These are phyloP conservation scores for Hemistola chrysoprasaria DNA, from an alignment of 2,888 invertebrate species.

Conservation along the genomic window DNA sequence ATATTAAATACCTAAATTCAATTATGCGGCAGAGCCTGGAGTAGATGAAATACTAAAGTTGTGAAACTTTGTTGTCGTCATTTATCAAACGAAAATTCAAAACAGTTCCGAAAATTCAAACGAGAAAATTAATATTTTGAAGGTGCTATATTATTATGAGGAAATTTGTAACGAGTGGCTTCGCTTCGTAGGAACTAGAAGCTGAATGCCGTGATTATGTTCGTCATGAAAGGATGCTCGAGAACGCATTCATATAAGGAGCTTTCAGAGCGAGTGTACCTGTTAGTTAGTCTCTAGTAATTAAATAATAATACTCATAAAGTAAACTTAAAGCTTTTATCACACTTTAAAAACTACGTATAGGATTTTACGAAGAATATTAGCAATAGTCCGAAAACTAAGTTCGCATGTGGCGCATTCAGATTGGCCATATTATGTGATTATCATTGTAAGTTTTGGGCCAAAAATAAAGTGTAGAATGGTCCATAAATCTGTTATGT, in stretches of 20 bases:
- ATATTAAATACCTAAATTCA: conserved; percentile 32
- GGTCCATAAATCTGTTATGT: no score
- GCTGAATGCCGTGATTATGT: conserved; percentile 4
- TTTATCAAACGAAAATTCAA: conserved; percentile 31
- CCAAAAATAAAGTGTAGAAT: no score
- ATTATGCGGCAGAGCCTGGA: conserved; percentile 25
- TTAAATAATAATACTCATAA: neutral
- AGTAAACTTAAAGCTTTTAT: no score
- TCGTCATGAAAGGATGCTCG: neutral
- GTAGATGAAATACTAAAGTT: conserved; percentile 32
- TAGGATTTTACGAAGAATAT: no score
- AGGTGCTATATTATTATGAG: conserved; percentile 6
- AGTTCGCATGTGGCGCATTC: no score
- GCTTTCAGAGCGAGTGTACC: neutral
- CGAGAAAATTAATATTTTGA: conserved; percentile 18
- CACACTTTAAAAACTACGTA: no score
- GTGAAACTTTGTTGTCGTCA: conserved; percentile 28
- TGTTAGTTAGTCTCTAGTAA: neutral
- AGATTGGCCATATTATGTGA: no score
- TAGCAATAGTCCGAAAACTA: no score
- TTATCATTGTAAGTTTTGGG: no score
- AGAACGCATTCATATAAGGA: neutral
- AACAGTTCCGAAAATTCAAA: conserved; percentile 21
- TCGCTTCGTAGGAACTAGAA: neutral
- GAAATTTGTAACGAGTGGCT: conserved; percentile 1